Evolutionary conservation across 2,888 invertebrate species (phyloP).

Genomic region (Marronus borbonicus): DNA sequence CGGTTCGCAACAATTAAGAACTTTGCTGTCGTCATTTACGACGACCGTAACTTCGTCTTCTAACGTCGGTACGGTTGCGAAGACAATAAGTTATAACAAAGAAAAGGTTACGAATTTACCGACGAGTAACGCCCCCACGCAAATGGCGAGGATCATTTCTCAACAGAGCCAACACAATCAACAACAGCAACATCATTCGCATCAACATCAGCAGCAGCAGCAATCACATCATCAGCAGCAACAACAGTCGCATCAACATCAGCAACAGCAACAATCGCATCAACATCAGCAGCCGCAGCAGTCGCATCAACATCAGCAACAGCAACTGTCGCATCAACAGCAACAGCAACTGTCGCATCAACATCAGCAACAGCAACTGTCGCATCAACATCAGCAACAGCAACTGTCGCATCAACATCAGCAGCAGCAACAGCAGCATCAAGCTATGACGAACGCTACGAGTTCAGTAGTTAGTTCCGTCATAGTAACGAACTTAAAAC

Average conservation of each 20-base stretch:
- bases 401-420: background rate
- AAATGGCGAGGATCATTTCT: slow-evolving; percentile 44
- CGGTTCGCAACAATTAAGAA: slow-evolving; percentile 79
- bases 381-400: too few relatives aligned
- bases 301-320: too few relatives aligned
- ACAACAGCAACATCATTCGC: background rate
- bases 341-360: too few relatives aligned
- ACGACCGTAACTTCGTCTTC: slow-evolving; percentile 72
- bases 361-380: too few relatives aligned
- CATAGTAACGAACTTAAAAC: slow-evolving; percentile 65
- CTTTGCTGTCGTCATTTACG: slow-evolving; percentile 78
- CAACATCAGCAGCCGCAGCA: too few relatives aligned
- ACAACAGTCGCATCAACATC: too few relatives aligned
- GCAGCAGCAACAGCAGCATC: slow-evolving; percentile 45
- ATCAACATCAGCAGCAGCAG: background rate
- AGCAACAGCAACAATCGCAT: too few relatives aligned
- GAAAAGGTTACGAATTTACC: slow-evolving; percentile 58
- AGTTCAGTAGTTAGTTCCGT: slow-evolving; percentile 59
- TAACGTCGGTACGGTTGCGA: slow-evolving; percentile 71
- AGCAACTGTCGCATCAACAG: too few relatives aligned
- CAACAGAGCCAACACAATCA: slow-evolving; percentile 53
- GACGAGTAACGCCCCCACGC: background rate
- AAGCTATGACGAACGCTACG: slow-evolving; percentile 51
- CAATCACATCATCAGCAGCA: background rate
- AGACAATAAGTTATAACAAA: slow-evolving; percentile 61